phyloP scores from a whole-genome alignment of 2,888 invertebrate genomes.

The Eupithecia inturbata region DNA sequence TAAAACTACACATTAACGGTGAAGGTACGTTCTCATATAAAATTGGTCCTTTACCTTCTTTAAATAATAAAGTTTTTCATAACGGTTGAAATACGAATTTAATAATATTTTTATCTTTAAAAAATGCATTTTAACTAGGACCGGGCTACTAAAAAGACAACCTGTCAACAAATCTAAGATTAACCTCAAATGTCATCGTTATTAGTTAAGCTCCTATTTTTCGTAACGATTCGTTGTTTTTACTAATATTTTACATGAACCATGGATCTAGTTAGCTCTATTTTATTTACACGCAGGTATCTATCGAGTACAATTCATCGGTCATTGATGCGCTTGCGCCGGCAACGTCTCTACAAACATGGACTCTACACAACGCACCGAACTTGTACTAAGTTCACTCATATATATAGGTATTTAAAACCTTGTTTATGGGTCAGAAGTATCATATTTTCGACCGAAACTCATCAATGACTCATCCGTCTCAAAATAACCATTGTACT shows the following conservation, averaged over 20 bases:
- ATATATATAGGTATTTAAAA: constrained; percentile 8
- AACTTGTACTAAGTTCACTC: constrained; percentile 5
- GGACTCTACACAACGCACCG: constrained; percentile 14
- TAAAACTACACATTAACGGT: background rate
- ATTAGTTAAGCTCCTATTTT: background rate
- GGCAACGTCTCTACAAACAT: constrained; percentile 12
- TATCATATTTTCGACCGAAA: constrained; percentile 29
- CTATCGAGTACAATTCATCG: background rate
- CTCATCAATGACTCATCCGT: constrained; percentile 23
- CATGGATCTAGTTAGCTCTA: background rate
- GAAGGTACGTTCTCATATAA: background rate
- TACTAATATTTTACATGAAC: background rate
- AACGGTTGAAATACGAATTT: background rate
- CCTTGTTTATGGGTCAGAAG: constrained; percentile 34
- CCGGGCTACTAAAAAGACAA: background rate
- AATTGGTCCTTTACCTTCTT: background rate
- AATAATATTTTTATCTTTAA: background rate
- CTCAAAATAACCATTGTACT: constrained; percentile 34
- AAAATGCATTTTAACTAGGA: background rate
- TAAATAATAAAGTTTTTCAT: background rate
- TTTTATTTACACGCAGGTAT: background rate
- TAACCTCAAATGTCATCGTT: constrained; percentile 1
- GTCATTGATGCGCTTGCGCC: background rate
- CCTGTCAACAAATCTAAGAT: background rate
- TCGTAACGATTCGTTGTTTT: background rate